Evolutionary conservation across 2,113 vertebrate genomes (phyloP).

Genomic region (Phalacrocorax brasilianus): DNA sequence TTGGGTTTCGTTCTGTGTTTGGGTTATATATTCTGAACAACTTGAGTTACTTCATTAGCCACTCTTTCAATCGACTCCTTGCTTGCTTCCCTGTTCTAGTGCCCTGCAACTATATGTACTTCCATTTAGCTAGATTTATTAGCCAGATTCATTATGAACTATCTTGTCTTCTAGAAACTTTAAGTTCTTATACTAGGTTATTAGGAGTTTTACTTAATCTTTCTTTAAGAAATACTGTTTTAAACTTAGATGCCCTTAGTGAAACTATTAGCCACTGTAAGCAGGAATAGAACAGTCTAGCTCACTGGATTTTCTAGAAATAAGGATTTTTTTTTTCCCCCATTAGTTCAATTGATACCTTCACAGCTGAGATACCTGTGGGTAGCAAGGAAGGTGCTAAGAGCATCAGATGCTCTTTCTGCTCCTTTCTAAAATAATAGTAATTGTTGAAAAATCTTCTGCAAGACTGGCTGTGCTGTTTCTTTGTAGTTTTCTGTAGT

Average conservation of each 20-base stretch:
- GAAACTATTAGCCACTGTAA: neutral
- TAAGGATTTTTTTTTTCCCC: neutral
- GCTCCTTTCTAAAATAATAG: neutral
- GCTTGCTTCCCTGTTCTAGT: neutral
- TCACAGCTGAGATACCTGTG: neutral
- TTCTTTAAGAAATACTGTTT: neutral
- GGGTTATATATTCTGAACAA: neutral
- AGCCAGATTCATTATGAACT: neutral
- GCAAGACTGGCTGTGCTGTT: neutral
- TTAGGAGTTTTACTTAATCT: neutral
- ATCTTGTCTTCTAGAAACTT: neutral
- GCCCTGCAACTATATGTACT: neutral
- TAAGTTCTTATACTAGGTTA: neutral
- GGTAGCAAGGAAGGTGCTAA: neutral
- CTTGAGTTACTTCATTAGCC: neutral
- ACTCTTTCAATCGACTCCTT: neutral
- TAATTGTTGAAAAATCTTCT: neutral
- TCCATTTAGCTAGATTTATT: neutral
- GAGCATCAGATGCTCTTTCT: neutral
- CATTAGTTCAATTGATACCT: neutral
- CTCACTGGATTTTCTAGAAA: neutral
- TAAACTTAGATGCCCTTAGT: neutral
- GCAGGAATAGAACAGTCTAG: neutral
- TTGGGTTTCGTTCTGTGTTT: neutral
- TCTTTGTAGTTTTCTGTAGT: neutral